These are phyloP conservation scores for Palloptera scutellata DNA, from an alignment of 2,888 invertebrate species.

Conservation along the genomic window DNA sequence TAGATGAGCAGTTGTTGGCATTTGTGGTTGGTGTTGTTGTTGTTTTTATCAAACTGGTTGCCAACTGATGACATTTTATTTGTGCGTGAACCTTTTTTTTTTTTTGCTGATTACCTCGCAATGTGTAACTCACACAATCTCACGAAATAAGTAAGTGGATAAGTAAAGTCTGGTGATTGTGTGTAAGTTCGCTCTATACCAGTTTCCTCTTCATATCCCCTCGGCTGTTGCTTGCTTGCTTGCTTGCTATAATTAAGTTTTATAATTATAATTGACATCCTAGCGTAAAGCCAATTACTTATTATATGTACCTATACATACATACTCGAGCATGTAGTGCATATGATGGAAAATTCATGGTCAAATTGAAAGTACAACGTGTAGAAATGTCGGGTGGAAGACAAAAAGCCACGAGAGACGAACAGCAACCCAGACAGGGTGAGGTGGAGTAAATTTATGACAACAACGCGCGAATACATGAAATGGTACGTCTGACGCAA, in stretches of 20 bases:
- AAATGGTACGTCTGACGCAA: not conserved
- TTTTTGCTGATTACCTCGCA: no score
- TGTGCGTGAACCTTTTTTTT: no score
- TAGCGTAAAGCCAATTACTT: slow-evolving; percentile 35
- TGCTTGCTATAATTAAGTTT: slow-evolving; percentile 37
- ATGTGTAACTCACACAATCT: no score
- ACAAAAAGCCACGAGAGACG: not conserved
- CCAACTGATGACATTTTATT: no score
- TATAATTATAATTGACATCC: slow-evolving; percentile 39
- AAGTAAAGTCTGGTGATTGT: no score
- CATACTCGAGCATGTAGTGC: no score
- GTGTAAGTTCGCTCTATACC: not conserved
- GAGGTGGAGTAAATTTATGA: slow-evolving; percentile 28
- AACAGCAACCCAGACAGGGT: not conserved
- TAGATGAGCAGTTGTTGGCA: no score
- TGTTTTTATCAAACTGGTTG: no score
- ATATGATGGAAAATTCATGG: slow-evolving; percentile 30
- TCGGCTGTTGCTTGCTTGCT: not conserved
- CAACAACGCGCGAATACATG: slow-evolving; percentile 24
- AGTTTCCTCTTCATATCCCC: not conserved
- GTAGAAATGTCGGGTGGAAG: no score
- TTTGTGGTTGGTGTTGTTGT: no score
- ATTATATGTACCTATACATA: no score
- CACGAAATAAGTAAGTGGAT: no score
- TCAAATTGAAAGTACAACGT: not conserved